These are phyloP conservation scores for Heliothis peltigera DNA, from an alignment of 2,888 invertebrate genomes.

Conservation along the genomic window DNA sequence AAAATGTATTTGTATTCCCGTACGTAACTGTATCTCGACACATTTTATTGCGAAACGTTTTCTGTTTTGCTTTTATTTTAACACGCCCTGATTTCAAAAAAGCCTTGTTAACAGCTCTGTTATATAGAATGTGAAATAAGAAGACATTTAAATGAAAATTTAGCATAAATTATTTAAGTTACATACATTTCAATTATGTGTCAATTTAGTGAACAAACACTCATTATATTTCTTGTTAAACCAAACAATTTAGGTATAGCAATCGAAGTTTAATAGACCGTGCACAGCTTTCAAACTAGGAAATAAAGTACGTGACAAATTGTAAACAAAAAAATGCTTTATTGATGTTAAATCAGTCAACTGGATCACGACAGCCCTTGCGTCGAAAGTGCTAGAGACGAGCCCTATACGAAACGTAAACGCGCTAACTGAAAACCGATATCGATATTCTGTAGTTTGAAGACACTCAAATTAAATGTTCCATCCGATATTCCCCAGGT, in stretches of 20 bases:
- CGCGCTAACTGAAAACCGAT: conserved; percentile 51
- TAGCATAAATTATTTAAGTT: conserved; percentile 3
- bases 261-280: conserved; percentile 57
- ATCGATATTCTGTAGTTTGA: conserved; percentile 39
- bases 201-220: conserved; percentile 21
- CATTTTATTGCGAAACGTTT: conserved; percentile 6
- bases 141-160: conserved; percentile 7
- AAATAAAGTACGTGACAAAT: conserved; percentile 56
- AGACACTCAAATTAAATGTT: conserved; percentile 25
- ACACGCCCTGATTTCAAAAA: conserved; percentile 7
- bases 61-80: conserved; percentile 1
- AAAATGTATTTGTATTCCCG: conserved; percentile 36
- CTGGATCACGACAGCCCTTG: conserved; percentile 57
- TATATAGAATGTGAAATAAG: conserved; percentile 5
- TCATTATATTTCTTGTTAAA: conserved; percentile 5
- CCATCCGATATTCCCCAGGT: conserved; percentile 18
- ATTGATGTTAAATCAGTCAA: conserved; percentile 34
- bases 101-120: conserved; percentile 1
- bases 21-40: conserved; percentile 6
- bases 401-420: conserved; percentile 21
- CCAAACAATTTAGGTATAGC: conserved; percentile 11
- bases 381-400: conserved; percentile 41
- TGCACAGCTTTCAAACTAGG: conserved; percentile 54
- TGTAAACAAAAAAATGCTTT: conserved; percentile 21
- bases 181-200: conserved; percentile 28